phyloP scores from a whole-genome alignment of 2,113 vertebrate genomes.

The Prochilodus magdalenae region DNA sequence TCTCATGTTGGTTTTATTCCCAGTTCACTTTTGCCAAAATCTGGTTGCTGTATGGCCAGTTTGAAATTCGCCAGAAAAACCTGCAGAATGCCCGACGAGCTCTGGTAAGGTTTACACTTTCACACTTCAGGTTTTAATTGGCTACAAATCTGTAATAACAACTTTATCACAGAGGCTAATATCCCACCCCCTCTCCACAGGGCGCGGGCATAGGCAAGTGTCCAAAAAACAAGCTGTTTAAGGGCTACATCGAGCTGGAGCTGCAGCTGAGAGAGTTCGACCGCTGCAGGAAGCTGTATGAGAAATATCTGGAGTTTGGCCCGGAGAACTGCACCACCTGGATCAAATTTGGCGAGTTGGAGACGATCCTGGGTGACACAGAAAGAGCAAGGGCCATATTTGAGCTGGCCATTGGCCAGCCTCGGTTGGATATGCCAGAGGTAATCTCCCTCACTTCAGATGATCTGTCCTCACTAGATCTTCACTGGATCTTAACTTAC shows the following conservation, averaged over 20 bases:
- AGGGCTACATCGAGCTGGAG: conserved; percentile 97
- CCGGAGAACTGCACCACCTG: conserved; percentile 97
- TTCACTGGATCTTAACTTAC: neutral
- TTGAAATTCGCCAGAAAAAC: conserved; percentile 97
- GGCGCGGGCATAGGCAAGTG: conserved; percentile 93
- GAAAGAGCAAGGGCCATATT: conserved; percentile 94
- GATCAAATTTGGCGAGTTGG: conserved; percentile 98
- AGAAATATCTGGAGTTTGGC: conserved; percentile 95
- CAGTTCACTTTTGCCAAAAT: conserved; percentile 99
- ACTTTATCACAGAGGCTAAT: neutral
- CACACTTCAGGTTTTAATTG: neutral
- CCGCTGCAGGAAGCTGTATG: conserved; percentile 95
- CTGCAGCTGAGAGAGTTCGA: conserved; percentile 95
- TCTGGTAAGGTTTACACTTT: conserved; percentile 86
- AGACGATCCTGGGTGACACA: conserved; percentile 91
- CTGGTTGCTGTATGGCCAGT: conserved; percentile 92
- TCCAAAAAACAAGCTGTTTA: conserved; percentile 97
- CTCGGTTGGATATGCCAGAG: conserved; percentile 96
- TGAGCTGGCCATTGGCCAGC: conserved; percentile 93
- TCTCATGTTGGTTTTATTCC: conserved; percentile 51
- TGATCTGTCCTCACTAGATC: neutral
- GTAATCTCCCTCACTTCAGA: conserved; percentile 66
- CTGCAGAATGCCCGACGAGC: conserved; percentile 87
- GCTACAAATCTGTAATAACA: neutral
- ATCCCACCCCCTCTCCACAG: conserved; percentile 67